Conservation (phyloP, 2,888 invertebrate species). For the Drosophila merina region DNA sequence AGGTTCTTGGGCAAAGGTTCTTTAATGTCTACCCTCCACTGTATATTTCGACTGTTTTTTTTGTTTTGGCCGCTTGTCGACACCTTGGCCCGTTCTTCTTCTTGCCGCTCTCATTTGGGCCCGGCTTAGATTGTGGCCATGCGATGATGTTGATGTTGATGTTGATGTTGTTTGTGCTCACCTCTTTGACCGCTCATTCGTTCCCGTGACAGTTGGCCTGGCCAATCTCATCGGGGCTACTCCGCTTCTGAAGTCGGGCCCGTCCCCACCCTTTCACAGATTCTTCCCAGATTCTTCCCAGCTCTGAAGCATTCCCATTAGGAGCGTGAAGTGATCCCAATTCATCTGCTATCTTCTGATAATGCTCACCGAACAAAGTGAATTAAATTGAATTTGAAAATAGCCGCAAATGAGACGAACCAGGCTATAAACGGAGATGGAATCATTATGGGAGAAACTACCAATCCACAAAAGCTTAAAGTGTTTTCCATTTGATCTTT, state of each 20-base stretch:
- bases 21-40: not conserved
- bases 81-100: slow-evolving; percentile 57
- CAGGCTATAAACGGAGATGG: not conserved
- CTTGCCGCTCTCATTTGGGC: slow-evolving; percentile 19
- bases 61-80: slow-evolving; percentile 54
- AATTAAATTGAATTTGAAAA: slow-evolving; percentile 83
- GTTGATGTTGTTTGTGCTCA: slow-evolving; percentile 80
- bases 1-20: no score
- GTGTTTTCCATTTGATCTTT: not conserved
- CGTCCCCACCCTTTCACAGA: not conserved
- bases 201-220: slow-evolving; percentile 46
- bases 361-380: slow-evolving; percentile 84
- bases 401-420: slow-evolving; percentile 55
- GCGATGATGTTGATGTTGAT: slow-evolving; percentile 72
- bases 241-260: slow-evolving; percentile 66
- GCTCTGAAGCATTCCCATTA: slow-evolving; percentile 75
- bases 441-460: no score
- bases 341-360: slow-evolving; percentile 84
- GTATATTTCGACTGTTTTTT: slow-evolving; percentile 19
- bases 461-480: no score
- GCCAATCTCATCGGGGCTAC: slow-evolving; percentile 57
- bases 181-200: slow-evolving; percentile 80
- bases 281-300: slow-evolving; percentile 4
- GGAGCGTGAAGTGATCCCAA: slow-evolving; percentile 84
- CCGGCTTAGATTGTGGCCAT: slow-evolving; percentile 75